Evolutionary conservation across 2,797 vertebrate genomes (phyloP).

Genomic region (Ispidina picta): DNA sequence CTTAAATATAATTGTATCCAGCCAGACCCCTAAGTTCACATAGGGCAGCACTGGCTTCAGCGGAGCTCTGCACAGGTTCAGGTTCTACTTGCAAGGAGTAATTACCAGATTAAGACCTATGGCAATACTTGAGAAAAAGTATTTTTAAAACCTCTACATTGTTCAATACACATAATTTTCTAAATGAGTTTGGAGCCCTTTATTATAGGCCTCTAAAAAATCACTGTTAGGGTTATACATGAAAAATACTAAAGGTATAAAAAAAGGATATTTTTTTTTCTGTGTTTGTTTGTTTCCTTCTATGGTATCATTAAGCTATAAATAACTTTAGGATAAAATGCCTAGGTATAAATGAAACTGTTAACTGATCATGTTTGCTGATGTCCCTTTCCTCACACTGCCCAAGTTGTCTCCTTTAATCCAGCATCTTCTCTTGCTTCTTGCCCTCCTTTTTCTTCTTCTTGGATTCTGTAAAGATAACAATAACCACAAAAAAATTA

Average conservation of each 20-base stretch:
- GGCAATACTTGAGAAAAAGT: conserved; percentile 49
- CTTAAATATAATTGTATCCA: neutral
- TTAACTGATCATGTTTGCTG: conserved; percentile 72
- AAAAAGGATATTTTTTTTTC: neutral
- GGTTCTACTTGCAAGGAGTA: neutral
- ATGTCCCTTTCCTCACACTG: conserved; percentile 58
- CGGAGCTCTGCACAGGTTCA: neutral
- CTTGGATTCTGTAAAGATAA: conserved; percentile 79
- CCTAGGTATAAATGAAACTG: conserved; percentile 81
- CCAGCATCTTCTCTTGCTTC: conserved; percentile 85
- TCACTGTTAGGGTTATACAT: conserved; percentile 77
- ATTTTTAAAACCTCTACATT: conserved; percentile 45
- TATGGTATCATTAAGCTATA: conserved; percentile 80
- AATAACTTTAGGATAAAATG: conserved; percentile 78
- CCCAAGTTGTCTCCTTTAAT: conserved; percentile 62
- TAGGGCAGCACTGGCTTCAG: conserved; percentile 31
- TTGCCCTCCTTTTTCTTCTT: conserved; percentile 88
- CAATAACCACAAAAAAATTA: conserved; percentile 7
- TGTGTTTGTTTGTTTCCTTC: conserved; percentile 65
- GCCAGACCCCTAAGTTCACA: neutral
- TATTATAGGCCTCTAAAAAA: conserved; percentile 73
- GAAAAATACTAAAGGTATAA: conserved; percentile 74
- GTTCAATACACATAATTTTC: conserved; percentile 69
- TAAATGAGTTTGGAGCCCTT: conserved; percentile 74
- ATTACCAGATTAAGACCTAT: conserved; percentile 42